Percentiles rank a stretch among this genome's conserved stretches.
Evolutionary conservation across 2,113 vertebrate species (phyloP).

Genomic region (Pygoscelis antarcticus): DNA sequence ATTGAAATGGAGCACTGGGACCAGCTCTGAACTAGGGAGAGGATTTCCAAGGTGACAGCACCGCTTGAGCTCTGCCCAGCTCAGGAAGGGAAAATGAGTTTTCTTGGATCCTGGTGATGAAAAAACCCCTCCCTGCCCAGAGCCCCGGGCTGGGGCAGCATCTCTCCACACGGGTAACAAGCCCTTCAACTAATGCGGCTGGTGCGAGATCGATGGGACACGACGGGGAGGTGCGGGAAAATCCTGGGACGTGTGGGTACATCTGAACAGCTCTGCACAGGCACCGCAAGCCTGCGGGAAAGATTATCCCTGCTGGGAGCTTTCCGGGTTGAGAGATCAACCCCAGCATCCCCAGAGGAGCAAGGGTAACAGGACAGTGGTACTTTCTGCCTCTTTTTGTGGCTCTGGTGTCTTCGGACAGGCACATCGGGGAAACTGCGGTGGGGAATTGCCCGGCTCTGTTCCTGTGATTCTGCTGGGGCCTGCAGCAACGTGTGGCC

Average conservation of each 20-base stretch:
- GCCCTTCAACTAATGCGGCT: fast-evolving
- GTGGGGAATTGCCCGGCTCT: background rate
- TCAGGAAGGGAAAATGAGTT: background rate
- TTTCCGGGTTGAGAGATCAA: background rate
- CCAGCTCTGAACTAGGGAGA: background rate
- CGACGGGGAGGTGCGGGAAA: fast-evolving
- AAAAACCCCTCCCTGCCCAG: background rate
- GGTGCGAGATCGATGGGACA: fast-evolving
- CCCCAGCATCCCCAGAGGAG: background rate
- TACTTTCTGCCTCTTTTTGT: background rate
- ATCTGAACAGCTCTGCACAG: fast-evolving
- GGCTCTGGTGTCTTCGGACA: background rate
- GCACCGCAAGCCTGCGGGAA: background rate
- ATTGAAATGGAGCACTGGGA: fast-evolving
- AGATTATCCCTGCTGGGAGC: background rate
- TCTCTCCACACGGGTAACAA: background rate
- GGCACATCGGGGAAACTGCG: fast-evolving
- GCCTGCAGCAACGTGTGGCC: fast-evolving
- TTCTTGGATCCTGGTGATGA: background rate
- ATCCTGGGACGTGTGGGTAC: fast-evolving
- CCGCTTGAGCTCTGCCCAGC: background rate
- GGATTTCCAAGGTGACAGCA: background rate
- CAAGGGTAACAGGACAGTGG: background rate
- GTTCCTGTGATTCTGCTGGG: fast-evolving
- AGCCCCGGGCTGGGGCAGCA: background rate